Conservation (phyloP, 2,113 vertebrate genomes). For the Periophthalmodon schlosseri region DNA sequence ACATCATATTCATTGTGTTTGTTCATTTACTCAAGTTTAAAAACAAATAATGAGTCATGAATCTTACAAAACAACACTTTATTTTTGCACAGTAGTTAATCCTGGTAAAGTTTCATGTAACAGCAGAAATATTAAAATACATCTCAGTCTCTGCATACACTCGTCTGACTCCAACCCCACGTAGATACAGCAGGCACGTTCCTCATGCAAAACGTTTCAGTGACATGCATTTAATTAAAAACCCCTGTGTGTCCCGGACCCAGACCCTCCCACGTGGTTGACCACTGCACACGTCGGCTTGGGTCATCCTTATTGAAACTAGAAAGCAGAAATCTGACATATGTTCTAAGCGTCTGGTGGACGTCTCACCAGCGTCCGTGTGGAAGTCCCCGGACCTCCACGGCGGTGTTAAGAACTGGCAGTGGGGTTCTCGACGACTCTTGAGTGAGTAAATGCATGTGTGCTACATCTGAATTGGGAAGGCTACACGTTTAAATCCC, state of each 20-base stretch:
- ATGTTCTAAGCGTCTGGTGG: conserved; percentile 44
- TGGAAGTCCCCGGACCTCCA: conserved; percentile 42
- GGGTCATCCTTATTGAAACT: conserved; percentile 56
- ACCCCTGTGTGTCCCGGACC: conserved; percentile 14
- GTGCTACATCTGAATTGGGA: conserved; percentile 55
- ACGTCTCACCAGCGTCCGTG: conserved; percentile 13
- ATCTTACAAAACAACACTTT: conserved; percentile 77
- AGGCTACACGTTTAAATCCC: conserved; percentile 21
- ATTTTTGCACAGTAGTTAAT: conserved; percentile 67
- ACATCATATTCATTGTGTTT: background rate
- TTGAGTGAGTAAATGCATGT: conserved; percentile 15
- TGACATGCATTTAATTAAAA: conserved; percentile 77
- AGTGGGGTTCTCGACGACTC: conserved; percentile 16
- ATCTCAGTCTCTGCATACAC: conserved; percentile 59
- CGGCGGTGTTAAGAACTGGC: background rate
- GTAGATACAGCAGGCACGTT: conserved; percentile 76
- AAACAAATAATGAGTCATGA: conserved; percentile 29
- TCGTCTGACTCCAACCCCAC: conserved; percentile 21
- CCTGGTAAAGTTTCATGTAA: conserved; percentile 68
- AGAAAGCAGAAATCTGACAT: conserved; percentile 56
- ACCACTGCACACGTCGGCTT: conserved; percentile 16
- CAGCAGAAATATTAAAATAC: conserved; percentile 79
- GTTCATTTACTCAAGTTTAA: background rate
- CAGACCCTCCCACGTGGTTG: background rate
- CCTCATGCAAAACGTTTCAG: conserved; percentile 78